Conservation (phyloP, 2,113 vertebrate genomes). For the Caretta caretta region DNA sequence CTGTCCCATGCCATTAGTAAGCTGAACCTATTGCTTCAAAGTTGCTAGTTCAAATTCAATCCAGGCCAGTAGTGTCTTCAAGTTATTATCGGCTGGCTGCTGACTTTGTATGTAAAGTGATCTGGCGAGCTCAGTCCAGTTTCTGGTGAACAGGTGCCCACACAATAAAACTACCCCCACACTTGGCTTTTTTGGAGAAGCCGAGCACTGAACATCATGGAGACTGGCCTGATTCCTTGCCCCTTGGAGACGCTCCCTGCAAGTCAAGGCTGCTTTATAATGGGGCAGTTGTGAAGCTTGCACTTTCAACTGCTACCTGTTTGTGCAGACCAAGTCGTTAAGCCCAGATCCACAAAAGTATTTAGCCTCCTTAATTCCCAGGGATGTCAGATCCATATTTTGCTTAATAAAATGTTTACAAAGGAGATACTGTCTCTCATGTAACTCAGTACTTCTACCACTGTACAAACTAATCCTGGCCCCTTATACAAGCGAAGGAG, state of each 20-base stretch:
- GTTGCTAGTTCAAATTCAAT: fast-evolving
- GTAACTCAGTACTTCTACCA: background rate
- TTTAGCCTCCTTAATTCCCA: too few species aligned
- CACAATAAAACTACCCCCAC: background rate
- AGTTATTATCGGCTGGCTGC: background rate
- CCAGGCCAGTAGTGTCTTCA: fast-evolving
- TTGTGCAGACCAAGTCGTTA: too few species aligned
- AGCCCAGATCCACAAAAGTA: too few species aligned
- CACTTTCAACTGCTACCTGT: too few species aligned
- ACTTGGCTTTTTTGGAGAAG: background rate
- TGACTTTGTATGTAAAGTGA: background rate
- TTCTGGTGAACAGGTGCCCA: background rate
- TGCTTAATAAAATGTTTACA: background rate
- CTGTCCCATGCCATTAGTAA: background rate
- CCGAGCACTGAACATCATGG: background rate
- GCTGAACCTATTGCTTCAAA: background rate
- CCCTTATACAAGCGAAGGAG: too few species aligned
- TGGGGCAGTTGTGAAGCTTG: too few species aligned
- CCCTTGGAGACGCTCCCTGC: background rate
- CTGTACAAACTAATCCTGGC: background rate
- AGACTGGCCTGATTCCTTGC: background rate
- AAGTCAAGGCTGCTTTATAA: background rate
- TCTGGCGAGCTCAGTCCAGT: background rate
- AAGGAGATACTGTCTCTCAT: background rate
- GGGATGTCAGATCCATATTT: too few species aligned